Conservation (phyloP, 2,797 vertebrate species). For the Muscicapa striata region DNA sequence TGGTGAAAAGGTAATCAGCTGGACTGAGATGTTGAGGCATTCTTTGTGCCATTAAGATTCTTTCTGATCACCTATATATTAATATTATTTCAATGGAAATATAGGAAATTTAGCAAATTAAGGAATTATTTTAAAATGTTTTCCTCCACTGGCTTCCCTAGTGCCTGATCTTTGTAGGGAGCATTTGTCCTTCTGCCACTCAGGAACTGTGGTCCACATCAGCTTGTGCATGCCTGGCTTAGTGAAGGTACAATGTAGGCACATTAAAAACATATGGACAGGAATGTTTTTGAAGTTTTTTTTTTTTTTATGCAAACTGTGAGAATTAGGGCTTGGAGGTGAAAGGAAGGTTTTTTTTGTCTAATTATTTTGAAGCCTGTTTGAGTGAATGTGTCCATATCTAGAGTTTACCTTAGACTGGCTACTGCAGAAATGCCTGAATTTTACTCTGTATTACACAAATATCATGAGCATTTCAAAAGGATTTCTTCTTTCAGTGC, state of each 20-base stretch:
- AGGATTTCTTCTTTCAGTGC: not conserved
- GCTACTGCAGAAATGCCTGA: not conserved
- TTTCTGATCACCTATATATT: not conserved
- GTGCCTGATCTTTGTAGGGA: not conserved
- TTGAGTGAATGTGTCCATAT: not conserved
- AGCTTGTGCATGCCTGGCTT: not conserved
- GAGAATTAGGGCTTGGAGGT: not conserved
- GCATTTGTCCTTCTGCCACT: not conserved
- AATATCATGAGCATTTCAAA: not conserved
- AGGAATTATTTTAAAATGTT: not conserved
- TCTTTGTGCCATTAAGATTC: not conserved
- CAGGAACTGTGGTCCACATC: accelerated
- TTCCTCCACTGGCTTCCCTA: not conserved
- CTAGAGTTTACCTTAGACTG: not conserved
- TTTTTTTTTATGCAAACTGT: not conserved
- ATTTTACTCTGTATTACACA: not conserved
- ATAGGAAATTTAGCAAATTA: not conserved
- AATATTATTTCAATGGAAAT: not conserved
- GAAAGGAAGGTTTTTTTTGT: not conserved
- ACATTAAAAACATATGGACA: not conserved
- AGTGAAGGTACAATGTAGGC: not conserved
- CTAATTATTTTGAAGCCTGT: not conserved
- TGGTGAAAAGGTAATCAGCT: not conserved
- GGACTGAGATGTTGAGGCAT: not conserved
- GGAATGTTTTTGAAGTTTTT: not conserved